Percentiles rank a stretch among this genome's conserved stretches.
phyloP scores from a whole-genome alignment of 2,888 invertebrate species.

The Ennomos erosarius region DNA sequence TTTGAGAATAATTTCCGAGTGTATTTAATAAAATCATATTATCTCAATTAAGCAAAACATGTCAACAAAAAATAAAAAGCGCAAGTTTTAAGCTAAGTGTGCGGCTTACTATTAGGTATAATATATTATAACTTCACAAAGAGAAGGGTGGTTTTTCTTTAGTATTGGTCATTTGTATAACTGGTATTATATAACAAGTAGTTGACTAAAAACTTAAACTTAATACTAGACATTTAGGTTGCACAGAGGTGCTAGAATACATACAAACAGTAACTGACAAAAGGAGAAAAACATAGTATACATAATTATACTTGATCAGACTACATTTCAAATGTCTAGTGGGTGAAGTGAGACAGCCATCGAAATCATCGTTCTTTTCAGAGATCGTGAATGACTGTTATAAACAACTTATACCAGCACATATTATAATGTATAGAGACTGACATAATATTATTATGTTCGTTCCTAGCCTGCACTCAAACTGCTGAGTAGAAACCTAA shows the following conservation, averaged over 20 bases:
- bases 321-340: no score
- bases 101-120: conserved; percentile 2
- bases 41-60: conserved; percentile 4
- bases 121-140: conserved; percentile 21
- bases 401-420: no score
- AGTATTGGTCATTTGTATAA: not conserved
- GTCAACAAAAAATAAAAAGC: conserved; percentile 15
- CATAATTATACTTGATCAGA: no score
- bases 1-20: conserved; percentile 6
- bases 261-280: no score
- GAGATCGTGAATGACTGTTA: no score
- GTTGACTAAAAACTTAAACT: conserved; percentile 11
- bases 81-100: conserved; percentile 13
- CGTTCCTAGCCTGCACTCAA: no score
- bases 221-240: conserved; percentile 2
- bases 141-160: conserved; percentile 14
- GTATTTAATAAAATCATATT: conserved; percentile 5
- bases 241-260: not conserved
- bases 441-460: no score
- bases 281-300: no score
- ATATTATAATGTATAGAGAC: no score
- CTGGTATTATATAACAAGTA: not conserved
- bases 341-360: no score
- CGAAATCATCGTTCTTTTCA: no score
- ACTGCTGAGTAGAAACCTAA: no score